These are phyloP conservation scores for Lordiphosa fenestrarum DNA, from an alignment of 2,888 invertebrate species.

Conservation along the genomic window DNA sequence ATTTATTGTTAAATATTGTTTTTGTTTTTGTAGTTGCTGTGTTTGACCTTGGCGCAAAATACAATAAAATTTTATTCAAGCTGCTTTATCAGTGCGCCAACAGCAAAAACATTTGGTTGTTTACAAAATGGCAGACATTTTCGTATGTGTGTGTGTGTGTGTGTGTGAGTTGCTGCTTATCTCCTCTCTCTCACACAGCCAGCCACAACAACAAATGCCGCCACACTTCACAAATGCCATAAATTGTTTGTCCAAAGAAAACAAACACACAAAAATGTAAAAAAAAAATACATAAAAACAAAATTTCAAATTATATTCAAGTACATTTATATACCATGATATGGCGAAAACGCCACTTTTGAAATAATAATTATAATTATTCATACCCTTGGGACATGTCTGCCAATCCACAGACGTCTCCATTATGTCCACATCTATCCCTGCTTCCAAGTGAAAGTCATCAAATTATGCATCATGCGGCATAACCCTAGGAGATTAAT, in stretches of 20 bases:
- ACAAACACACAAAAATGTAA: slow-evolving; percentile 20
- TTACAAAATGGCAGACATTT: slow-evolving; percentile 69
- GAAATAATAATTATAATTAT: slow-evolving; percentile 50
- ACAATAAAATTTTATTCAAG: slow-evolving; percentile 6
- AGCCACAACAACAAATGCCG: slow-evolving; percentile 2
- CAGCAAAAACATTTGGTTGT: slow-evolving; percentile 42
- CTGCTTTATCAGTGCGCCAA: slow-evolving; percentile 16
- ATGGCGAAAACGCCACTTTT: slow-evolving; percentile 23
- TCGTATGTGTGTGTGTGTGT: slow-evolving; percentile 13
- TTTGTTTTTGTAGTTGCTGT: slow-evolving; percentile 26
- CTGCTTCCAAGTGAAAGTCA: slow-evolving; percentile 47
- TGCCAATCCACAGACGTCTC: slow-evolving; percentile 6
- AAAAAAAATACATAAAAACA: slow-evolving; percentile 11
- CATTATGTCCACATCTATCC: not conserved
- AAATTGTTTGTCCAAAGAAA: slow-evolving; percentile 57
- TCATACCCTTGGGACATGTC: slow-evolving; percentile 19
- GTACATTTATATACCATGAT: slow-evolving; percentile 42
- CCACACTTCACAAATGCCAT: slow-evolving; percentile 55
- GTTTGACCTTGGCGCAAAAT: slow-evolving; percentile 56
- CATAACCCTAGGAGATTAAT: not conserved
- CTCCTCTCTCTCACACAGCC: slow-evolving; percentile 7
- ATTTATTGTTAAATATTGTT: slow-evolving; percentile 37
- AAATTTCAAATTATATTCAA: slow-evolving; percentile 34
- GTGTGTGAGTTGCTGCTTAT: slow-evolving; percentile 22
- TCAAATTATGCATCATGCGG: slow-evolving; percentile 35